Evolutionary conservation across 1,140 invertebrate genomes (phyloP), one percentile per base, ranked within the genome.

Genomic region (Drosophila sulfurigaster): DNA sequence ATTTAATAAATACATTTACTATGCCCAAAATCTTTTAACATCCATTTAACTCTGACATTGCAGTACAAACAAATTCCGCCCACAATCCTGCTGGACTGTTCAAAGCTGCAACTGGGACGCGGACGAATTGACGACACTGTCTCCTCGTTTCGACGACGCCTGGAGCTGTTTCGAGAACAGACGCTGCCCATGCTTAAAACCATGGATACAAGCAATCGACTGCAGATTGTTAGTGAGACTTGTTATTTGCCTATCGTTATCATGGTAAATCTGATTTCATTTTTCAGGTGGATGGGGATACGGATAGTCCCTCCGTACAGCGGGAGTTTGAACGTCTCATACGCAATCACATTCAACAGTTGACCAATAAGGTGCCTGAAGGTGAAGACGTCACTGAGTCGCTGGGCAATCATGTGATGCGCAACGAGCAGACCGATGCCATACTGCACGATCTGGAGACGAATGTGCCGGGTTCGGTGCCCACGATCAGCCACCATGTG

Each of bases 151-250:
- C 93, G 96, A 15, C 95, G 95, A 70, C 94, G 97, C 15, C 93
- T 99, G 25, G 96, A 97, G 88, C 94, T 97, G 67, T 99, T 98
- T 92, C 94, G 97, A 1, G 96, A 98, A 83, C 94, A 96, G 15
- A 97, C 97, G 5, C 93, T 98, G 62, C 97, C 97, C 1, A 97
- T 97, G 95, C 94, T 98, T 16, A 98, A 98, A 92, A 94, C 93
- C 0, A 93, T 98, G 89, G 97, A 98, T 78, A 96, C 95, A 67
- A 95, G 96, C 59, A 95, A 95, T 85, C 94, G 97, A 11, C 93
- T 98, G 16, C 95, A 95, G 46, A 97, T 98, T 73, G 96, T 97
- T 92, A 95, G 95, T 94, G 30, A 30, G 7, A 63, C 20, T 25
- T 25, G 1, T 45, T 30, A 0, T 5, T 13, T 7, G 0, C 7